Percentiles rank a stretch among this genome's conserved stretches.
phyloP scores from a whole-genome alignment of 2,797 vertebrate species.

The Parauchenoglanis punctatus region DNA sequence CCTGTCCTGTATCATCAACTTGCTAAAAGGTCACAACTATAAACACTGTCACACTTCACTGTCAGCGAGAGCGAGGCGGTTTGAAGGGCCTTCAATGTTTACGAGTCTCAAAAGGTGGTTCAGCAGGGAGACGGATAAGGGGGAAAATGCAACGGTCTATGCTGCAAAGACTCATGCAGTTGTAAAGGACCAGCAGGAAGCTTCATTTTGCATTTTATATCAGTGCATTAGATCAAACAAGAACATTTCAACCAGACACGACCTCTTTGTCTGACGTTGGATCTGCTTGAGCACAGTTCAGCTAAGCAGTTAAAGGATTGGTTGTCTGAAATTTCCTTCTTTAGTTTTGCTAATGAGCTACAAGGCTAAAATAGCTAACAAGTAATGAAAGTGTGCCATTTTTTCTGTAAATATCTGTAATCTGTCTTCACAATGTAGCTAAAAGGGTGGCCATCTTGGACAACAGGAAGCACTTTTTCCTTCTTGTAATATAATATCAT shows the following conservation, averaged over 20 bases:
- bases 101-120: background rate
- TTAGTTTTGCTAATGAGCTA: background rate
- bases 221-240: background rate
- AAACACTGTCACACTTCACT: slow-evolving; percentile 31
- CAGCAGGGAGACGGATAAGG: background rate
- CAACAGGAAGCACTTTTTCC: background rate
- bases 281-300: background rate
- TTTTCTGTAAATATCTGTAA: background rate
- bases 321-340: background rate
- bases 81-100: background rate
- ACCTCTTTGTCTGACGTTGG: background rate
- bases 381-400: background rate
- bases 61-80: background rate
- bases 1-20: background rate
- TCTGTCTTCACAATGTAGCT: background rate
- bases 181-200: background rate
- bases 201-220: background rate
- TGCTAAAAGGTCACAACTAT: slow-evolving; percentile 21
- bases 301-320: background rate
- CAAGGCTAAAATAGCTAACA: background rate
- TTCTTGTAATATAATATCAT: background rate
- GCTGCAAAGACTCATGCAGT: background rate
- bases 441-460: background rate
- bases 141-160: background rate
- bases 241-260: background rate